Percentiles rank a stretch among this genome's conserved stretches.
Conservation (phyloP, 2,888 invertebrate genomes). For the Liposcelis brunnea region DNA sequence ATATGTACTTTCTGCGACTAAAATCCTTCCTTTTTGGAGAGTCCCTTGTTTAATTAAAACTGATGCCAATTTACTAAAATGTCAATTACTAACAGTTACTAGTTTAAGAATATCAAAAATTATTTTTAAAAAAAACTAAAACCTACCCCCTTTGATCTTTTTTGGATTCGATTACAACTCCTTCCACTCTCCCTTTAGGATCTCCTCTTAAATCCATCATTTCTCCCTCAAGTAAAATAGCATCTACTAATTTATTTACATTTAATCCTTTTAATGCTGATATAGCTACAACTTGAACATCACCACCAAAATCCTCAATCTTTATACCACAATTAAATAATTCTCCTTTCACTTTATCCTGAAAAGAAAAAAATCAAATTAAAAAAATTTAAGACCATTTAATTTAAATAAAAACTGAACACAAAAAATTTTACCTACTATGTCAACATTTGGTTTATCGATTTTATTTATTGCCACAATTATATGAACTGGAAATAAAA, state of each 20-base stretch:
- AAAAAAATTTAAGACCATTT: neutral
- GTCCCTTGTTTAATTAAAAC: conserved; percentile 74
- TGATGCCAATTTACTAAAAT: conserved; percentile 57
- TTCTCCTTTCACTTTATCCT: conserved; percentile 58
- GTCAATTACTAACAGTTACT: conserved; percentile 7
- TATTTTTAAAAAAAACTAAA: conserved; percentile 3
- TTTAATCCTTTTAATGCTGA: conserved; percentile 78
- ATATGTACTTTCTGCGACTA: conserved; percentile 73
- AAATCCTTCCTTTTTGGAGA: conserved; percentile 51
- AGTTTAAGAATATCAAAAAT: conserved; percentile 1
- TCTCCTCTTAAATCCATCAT: conserved; percentile 75
- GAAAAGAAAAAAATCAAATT: conserved; percentile 8
- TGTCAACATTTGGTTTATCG: conserved; percentile 78
- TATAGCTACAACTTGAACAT: conserved; percentile 75
- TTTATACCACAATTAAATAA: conserved; percentile 62
- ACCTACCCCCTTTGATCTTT: conserved; percentile 47
- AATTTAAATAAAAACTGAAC: neutral
- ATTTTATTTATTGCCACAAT: conserved; percentile 97
- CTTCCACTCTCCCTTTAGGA: conserved; percentile 70
- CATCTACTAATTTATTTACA: conserved; percentile 61
- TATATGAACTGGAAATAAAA: conserved; percentile 58
- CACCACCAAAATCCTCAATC: conserved; percentile 80
- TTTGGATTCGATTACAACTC: conserved; percentile 74
- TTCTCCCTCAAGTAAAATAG: conserved; percentile 68
- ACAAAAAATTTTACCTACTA: conserved; percentile 44